Evolutionary conservation across 2,113 vertebrate genomes (phyloP).

Genomic region (Meles meles): DNA sequence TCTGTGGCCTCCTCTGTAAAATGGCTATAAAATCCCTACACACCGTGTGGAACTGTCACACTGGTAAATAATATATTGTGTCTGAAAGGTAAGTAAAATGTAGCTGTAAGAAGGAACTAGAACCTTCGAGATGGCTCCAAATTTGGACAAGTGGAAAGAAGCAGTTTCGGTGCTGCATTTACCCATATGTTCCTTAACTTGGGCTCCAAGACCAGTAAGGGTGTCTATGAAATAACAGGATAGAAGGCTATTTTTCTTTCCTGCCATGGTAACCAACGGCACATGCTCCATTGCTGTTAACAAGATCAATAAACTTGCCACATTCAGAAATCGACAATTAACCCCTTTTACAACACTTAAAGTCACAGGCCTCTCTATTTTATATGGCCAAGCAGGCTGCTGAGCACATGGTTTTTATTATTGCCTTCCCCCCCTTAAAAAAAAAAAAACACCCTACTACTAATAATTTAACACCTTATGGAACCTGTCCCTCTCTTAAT

Average conservation of each 20-base stretch:
- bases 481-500: constrained; percentile 70
- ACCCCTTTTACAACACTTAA: constrained; percentile 79
- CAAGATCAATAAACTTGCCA: constrained; percentile 86
- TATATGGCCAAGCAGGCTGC: constrained; percentile 44
- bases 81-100: background rate
- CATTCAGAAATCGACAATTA: constrained; percentile 81
- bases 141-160: background rate
- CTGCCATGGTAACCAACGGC: constrained; percentile 71
- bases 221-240: background rate
- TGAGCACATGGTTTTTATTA: constrained; percentile 80
- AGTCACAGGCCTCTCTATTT: constrained; percentile 67
- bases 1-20: background rate
- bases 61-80: background rate
- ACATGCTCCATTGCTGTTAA: constrained; percentile 77
- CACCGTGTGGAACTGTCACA: background rate
- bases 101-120: background rate
- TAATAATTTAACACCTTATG: constrained; percentile 81
- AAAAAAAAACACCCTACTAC: background rate
- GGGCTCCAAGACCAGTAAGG: background rate
- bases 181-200: background rate
- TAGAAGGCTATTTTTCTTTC: constrained; percentile 60
- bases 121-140: background rate
- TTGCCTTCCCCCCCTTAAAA: background rate
- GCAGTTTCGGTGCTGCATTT: background rate
- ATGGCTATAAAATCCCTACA: background rate